phyloP scores from a whole-genome alignment of 2,888 invertebrate genomes.

The Octonoba sinensis region DNA sequence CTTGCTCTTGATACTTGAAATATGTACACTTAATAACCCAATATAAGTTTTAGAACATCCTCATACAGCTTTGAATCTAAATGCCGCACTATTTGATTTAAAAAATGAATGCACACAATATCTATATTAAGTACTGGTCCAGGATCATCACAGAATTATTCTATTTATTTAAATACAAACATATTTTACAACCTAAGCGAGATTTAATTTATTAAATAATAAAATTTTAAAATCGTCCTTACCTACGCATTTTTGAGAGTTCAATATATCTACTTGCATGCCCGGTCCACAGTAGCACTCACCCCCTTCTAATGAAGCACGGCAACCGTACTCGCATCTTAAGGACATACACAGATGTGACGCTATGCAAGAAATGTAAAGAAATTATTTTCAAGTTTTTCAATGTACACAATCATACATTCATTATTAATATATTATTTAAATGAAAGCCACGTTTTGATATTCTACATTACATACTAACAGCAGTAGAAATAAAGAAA shows the following conservation, averaged over 20 bases:
- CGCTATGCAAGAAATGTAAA: constrained; percentile 73
- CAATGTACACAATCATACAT: background rate
- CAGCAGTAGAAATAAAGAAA: no score
- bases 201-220: constrained; percentile 11
- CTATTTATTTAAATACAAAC: no score
- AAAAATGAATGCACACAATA: no score
- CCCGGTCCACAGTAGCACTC: constrained; percentile 91
- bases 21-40: no score
- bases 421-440: background rate
- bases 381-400: background rate
- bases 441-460: background rate
- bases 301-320: constrained; percentile 89
- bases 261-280: constrained; percentile 84
- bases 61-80: no score
- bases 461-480: background rate
- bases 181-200: no score
- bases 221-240: constrained; percentile 65
- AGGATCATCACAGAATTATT: no score
- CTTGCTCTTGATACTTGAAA: no score
- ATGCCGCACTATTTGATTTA: no score
- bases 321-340: constrained; percentile 91
- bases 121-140: no score
- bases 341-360: constrained; percentile 84
- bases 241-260: constrained; percentile 84
- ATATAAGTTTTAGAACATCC: no score